A percentile compares a stretch with the other conserved stretches of the same genome.
These are phyloP conservation scores for Sebastes kiyomatsui DNA, from an alignment of 2,797 vertebrate species.

Conservation along the genomic window DNA sequence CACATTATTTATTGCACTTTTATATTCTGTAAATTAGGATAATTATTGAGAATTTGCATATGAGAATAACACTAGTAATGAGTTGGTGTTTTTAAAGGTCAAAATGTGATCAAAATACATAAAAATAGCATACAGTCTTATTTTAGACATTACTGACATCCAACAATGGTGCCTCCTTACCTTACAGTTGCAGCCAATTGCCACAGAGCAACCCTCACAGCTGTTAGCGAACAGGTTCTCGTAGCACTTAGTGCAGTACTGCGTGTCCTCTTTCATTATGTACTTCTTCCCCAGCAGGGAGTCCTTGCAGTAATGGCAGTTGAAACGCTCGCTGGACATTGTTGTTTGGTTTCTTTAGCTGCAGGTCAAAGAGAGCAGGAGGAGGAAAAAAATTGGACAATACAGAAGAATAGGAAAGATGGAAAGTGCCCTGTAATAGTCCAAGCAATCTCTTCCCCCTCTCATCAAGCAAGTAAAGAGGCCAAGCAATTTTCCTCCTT, in stretches of 20 bases:
- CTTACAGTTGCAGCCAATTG: slow-evolving; percentile 91
- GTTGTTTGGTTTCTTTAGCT: slow-evolving; percentile 65
- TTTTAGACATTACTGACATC: neutral
- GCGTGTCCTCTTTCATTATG: slow-evolving; percentile 88
- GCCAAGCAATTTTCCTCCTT: neutral
- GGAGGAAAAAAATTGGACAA: slow-evolving; percentile 19
- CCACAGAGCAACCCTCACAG: slow-evolving; percentile 89
- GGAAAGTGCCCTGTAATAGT: slow-evolving; percentile 19
- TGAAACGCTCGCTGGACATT: slow-evolving; percentile 85
- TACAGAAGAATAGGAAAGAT: slow-evolving; percentile 23
- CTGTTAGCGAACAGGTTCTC: slow-evolving; percentile 91
- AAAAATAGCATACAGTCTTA: neutral
- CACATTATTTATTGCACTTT: slow-evolving; percentile 13
- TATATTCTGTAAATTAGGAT: neutral
- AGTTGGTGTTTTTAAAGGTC: neutral
- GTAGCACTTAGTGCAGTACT: slow-evolving; percentile 93
- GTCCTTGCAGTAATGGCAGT: slow-evolving; percentile 93
- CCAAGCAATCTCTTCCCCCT: slow-evolving; percentile 18
- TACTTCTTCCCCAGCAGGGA: slow-evolving; percentile 93
- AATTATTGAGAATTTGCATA: neutral
- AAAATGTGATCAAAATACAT: neutral
- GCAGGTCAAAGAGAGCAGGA: slow-evolving; percentile 54
- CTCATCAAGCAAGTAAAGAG: slow-evolving; percentile 22
- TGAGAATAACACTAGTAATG: neutral
- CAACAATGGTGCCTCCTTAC: slow-evolving; percentile 71